phyloP scores from a whole-genome alignment of 2,113 vertebrate species.

The Sinocyclocheilus anshuiensis region DNA sequence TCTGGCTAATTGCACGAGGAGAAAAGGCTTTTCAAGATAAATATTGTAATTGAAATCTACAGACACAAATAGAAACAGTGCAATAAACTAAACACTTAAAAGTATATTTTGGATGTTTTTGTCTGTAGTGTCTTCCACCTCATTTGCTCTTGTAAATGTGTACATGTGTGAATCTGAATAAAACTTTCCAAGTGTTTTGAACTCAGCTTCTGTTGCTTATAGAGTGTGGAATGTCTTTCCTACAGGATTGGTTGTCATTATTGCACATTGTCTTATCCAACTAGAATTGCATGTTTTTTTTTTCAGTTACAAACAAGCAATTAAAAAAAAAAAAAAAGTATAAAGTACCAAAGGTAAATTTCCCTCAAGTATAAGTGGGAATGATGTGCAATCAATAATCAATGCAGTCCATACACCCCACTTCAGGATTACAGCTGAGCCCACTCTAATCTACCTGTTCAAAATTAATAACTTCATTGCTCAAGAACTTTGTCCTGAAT shows the following conservation, averaged over 20 bases:
- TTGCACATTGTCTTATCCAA: neutral
- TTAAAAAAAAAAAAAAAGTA: neutral
- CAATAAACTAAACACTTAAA: neutral
- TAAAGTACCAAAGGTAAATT: neutral
- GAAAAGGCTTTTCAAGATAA: too few species aligned
- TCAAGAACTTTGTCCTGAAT: neutral
- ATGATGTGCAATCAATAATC: neutral
- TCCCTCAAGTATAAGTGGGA: neutral
- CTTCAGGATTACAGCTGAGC: too few species aligned
- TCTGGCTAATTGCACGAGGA: neutral
- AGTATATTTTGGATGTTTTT: neutral
- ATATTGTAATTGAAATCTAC: too few species aligned
- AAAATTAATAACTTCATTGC: neutral
- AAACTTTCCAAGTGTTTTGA: too few species aligned
- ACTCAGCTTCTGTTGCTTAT: neutral
- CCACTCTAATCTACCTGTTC: neutral
- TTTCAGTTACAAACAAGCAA: neutral
- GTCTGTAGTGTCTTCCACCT: neutral
- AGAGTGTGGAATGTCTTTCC: neutral
- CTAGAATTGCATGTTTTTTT: neutral
- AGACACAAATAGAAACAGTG: too few species aligned
- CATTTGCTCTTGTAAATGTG: neutral
- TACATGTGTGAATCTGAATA: neutral
- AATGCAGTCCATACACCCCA: too few species aligned
- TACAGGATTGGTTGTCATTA: neutral